Conservation (phyloP, 2,113 vertebrate species). For the Sterna hirundo region DNA sequence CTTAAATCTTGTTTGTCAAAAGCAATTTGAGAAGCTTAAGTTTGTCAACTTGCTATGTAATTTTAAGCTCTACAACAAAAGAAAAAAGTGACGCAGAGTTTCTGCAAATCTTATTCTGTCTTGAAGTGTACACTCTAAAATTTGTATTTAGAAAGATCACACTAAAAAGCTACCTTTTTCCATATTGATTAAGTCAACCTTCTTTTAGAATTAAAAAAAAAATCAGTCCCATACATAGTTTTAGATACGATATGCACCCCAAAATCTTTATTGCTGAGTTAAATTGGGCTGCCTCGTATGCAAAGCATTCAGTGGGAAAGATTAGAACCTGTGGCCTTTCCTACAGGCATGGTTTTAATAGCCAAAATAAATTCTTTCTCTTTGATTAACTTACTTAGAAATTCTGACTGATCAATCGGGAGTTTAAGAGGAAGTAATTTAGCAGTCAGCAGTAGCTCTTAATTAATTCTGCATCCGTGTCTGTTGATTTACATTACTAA, state of each 20-base stretch:
- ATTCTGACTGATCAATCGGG: constrained; percentile 26
- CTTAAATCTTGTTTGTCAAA: neutral
- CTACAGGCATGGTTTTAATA: neutral
- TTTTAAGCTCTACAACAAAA: neutral
- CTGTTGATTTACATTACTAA: neutral
- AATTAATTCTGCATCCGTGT: constrained; percentile 22
- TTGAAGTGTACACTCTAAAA: neutral
- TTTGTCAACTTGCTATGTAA: neutral
- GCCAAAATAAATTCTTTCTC: constrained; percentile 1
- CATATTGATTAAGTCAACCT: neutral
- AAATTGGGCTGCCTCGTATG: neutral
- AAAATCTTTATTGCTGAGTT: neutral
- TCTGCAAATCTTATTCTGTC: neutral
- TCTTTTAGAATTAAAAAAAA: neutral
- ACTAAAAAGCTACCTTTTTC: neutral
- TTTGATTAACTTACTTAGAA: constrained; percentile 45
- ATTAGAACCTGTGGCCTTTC: neutral
- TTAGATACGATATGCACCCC: neutral
- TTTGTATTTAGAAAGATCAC: neutral
- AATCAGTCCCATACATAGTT: neutral
- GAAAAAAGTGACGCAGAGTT: neutral
- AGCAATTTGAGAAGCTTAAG: neutral
- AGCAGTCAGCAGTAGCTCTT: neutral
- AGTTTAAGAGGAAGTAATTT: constrained; percentile 35
- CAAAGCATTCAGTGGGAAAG: neutral